Conservation (phyloP, 2,888 invertebrate genomes). For the Liposcelis brunnea region DNA sequence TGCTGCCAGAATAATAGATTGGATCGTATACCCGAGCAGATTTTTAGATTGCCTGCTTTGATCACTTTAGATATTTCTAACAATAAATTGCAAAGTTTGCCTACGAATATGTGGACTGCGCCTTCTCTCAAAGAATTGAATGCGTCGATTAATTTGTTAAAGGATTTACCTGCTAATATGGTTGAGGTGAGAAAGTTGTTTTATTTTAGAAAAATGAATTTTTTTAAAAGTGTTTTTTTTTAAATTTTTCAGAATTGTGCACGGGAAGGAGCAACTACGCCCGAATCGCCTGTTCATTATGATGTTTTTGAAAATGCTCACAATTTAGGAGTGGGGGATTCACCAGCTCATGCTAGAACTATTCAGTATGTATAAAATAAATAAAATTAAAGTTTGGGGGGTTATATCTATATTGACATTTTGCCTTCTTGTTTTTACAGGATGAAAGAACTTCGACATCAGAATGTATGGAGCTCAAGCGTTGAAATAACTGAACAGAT, state of each 20-base stretch:
- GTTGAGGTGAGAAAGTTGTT: constrained; percentile 28
- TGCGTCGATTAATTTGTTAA: constrained; percentile 71
- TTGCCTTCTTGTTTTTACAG: constrained; percentile 15
- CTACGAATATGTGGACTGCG: constrained; percentile 71
- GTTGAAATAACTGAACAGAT: constrained; percentile 50
- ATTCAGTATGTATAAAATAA: too few relatives aligned
- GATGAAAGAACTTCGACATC: constrained; percentile 44
- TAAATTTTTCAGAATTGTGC: too few relatives aligned
- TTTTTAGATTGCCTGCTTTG: constrained; percentile 66
- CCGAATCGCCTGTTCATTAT: too few relatives aligned
- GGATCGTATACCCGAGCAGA: constrained; percentile 57
- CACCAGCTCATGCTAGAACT: too few relatives aligned
- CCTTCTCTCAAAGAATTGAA: constrained; percentile 75
- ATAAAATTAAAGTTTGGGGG: too few relatives aligned
- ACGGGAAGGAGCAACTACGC: too few relatives aligned
- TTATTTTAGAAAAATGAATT: too few relatives aligned
- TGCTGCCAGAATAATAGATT: constrained; percentile 71
- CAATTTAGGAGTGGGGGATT: too few relatives aligned
- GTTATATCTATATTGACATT: too few relatives aligned
- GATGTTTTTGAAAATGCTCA: too few relatives aligned
- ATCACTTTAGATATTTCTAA: constrained; percentile 80
- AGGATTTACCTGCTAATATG: constrained; percentile 43
- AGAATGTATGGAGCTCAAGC: constrained; percentile 53
- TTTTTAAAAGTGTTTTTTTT: too few relatives aligned
- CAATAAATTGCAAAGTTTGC: constrained; percentile 72